Percentiles rank a stretch among this genome's conserved stretches.
Evolutionary conservation across 2,113 vertebrate species (phyloP).

Genomic region (Silurus glanis): DNA sequence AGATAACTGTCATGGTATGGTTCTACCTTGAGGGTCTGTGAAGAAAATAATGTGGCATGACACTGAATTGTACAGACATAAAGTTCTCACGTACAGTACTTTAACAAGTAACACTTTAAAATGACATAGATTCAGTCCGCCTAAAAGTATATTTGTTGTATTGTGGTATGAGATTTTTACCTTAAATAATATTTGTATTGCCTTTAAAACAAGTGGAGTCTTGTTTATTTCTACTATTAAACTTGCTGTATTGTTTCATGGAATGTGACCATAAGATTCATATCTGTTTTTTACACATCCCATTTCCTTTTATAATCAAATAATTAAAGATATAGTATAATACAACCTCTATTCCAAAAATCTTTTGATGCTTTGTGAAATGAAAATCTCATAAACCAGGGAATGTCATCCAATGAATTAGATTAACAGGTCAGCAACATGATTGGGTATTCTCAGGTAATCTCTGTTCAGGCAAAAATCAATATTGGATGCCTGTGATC

Average conservation of each 20-base stretch:
- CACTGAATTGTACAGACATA: not conserved
- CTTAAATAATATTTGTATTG: not conserved
- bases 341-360: too few species aligned
- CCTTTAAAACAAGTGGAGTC: not conserved
- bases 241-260: not conserved
- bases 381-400: too few species aligned
- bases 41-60: not conserved
- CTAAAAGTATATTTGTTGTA: not conserved
- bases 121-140: not conserved
- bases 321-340: too few species aligned
- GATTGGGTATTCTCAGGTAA: too few species aligned
- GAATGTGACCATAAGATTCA: not conserved
- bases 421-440: too few species aligned
- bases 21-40: slow-evolving; percentile 78
- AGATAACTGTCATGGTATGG: slow-evolving; percentile 78
- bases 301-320: too few species aligned
- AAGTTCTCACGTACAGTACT: too few species aligned
- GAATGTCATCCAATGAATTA: too few species aligned
- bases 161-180: not conserved
- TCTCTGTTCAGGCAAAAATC: too few species aligned
- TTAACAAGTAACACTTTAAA: not conserved
- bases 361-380: too few species aligned
- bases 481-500: too few species aligned
- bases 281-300: too few species aligned
- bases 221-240: not conserved